Evolutionary conservation across 2,797 vertebrate species (phyloP).

Genomic region (Anolis apletophallus): DNA sequence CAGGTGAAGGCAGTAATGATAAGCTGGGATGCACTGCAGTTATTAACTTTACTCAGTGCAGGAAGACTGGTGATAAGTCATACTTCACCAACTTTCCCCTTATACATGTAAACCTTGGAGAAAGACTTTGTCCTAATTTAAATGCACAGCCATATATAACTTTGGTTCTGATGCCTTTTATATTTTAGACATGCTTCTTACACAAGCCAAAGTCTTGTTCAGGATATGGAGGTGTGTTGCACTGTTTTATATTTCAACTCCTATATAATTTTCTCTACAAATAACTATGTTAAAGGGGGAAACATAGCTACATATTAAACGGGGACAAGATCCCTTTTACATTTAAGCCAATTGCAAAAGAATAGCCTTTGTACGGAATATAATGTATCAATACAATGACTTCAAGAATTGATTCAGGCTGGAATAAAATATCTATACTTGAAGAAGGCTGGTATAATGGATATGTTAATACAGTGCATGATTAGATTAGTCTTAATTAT

Average conservation of each 20-base stretch:
- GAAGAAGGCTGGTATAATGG: constrained; percentile 12
- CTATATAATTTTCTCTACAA: background rate
- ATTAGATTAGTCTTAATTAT: constrained; percentile 28
- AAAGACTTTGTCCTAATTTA: constrained; percentile 7
- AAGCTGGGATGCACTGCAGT: background rate
- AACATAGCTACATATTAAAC: background rate
- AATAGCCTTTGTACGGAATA: background rate
- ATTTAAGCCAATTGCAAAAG: background rate
- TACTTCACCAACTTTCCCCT: constrained; percentile 1
- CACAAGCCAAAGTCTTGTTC: background rate
- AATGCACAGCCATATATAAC: background rate
- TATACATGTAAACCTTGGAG: constrained; percentile 4
- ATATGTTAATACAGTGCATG: constrained; percentile 31
- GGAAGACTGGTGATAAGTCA: constrained; percentile 15
- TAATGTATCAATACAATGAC: background rate
- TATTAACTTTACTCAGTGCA: constrained; percentile 5
- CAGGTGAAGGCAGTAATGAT: constrained; percentile 5
- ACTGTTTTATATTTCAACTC: background rate
- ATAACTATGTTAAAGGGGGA: background rate
- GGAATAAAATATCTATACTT: constrained; percentile 19
- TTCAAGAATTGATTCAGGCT: constrained; percentile 6
- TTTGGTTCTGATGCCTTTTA: background rate
- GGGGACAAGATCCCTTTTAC: background rate
- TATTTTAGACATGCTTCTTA: background rate
- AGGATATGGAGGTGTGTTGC: background rate